Percentiles rank a stretch among this genome's conserved stretches.
These are phyloP conservation scores for Telenomus remus DNA, from an alignment of 1,140 invertebrate species.

Conservation along the genomic window DNA sequence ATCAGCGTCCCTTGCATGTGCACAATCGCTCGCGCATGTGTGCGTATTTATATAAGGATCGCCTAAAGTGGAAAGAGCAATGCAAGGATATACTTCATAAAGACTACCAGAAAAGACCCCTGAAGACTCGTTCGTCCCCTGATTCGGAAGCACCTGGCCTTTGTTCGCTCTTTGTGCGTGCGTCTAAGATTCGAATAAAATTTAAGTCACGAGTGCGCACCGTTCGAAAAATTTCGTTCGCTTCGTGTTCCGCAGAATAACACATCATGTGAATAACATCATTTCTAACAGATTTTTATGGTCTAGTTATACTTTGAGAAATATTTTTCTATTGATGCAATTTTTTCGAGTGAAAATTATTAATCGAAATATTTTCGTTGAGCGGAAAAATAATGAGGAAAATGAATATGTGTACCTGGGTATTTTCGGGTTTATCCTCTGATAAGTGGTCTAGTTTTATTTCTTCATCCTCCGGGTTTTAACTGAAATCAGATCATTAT, in stretches of 20 bases:
- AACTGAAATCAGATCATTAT: no score
- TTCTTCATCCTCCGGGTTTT: no score
- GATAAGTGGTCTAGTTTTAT: no score
- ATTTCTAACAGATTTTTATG: background rate
- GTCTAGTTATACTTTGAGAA: no score
- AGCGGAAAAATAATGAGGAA: no score
- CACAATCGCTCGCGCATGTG: slow-evolving; percentile 13
- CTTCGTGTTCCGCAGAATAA: slow-evolving; percentile 10
- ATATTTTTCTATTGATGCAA: no score
- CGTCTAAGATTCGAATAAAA: slow-evolving; percentile 45
- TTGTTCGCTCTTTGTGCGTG: slow-evolving; percentile 45
- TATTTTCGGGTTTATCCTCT: no score
- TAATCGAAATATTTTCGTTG: no score
- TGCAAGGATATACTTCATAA: slow-evolving; percentile 48
- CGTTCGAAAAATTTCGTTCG: slow-evolving; percentile 22
- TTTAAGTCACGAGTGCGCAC: slow-evolving; percentile 34
- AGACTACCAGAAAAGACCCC: slow-evolving; percentile 59
- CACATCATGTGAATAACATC: background rate
- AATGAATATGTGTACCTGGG: no score
- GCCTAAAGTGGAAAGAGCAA: slow-evolving; percentile 40
- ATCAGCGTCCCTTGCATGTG: slow-evolving; percentile 3
- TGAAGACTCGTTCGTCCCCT: slow-evolving; percentile 61
- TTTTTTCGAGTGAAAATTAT: no score
- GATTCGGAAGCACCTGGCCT: slow-evolving; percentile 61
- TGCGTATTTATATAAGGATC: slow-evolving; percentile 30